Evolutionary conservation across 1,140 invertebrate species (phyloP), one percentile per base, ranked within the genome.

Genomic region (Phocides pigmalion): DNA sequence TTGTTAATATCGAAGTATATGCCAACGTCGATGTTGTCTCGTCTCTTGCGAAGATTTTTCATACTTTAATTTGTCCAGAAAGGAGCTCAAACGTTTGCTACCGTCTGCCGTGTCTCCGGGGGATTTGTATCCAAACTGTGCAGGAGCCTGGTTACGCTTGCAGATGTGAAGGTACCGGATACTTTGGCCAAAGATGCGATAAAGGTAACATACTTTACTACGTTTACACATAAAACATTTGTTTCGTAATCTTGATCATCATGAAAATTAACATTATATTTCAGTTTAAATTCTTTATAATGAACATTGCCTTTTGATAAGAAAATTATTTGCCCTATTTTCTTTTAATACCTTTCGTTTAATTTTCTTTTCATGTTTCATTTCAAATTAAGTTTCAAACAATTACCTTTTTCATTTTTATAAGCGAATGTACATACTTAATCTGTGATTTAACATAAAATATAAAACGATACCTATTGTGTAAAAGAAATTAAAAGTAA

Each of bases 111-210:
- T 96, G 95, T 73, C 28, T 93, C 49, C 92, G 95, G 19, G 95
- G 95, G 1, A 93, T 92, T 0, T 96, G 95, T 76, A 94, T 94
- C 41, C 95, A 96, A 89, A 94, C 95, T 17, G 92, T 93, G 1
- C 92, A 93, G 61, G 90, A 93, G 8, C 95, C 94, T 4, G 94
- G 94, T 25, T 96, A 92, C 77, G 93, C 94, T 81, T 96, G 95
- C 79, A 89, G 93, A 68, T 96, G 95, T 80, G 94, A 95, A 76
- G 95, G 95, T 56, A 96, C 95, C 39, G 95, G 95, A 46, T 96
- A 91, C 78, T 95, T 94, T 79, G 95, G 95, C 15, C 85, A 88
- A 51, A 90, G 93, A 68, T 96, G 95, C 82, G 93, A 95, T 73
- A 93, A 90, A 92, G 89, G 94, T 95, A 91, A 86, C 20, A 25